Evolutionary conservation across 2,888 invertebrate genomes (phyloP), one percentile per base, ranked within the genome.

Genomic region (Kuschelorhynchus macadamiae): DNA sequence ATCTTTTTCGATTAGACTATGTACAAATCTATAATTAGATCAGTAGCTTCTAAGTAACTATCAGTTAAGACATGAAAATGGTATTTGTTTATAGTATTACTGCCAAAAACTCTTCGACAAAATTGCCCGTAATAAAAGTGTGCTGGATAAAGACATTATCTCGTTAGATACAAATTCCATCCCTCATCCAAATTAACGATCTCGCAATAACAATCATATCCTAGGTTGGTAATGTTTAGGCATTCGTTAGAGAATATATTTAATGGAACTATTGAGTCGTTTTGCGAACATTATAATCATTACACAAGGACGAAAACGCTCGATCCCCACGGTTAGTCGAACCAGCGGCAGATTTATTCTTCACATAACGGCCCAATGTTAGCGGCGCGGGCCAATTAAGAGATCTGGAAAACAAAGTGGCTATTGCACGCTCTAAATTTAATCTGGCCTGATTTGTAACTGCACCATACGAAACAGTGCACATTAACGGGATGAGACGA

Each of bases 341-440:
- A 32, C 57, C 20, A 33, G 18, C 20, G 52, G 18, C 57, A 49
- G 64, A 64, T 64, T 64, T 64, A 64, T 64, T 46, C 60, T 25
- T 42, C 36, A 39, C 44, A 42, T 67, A 67, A 67, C 56, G 55
- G 55, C 60, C 50, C 25, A 46, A 59, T 49, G 47, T 59, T 59
- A 49, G 59, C 47, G 50, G 55, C 67, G 33, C 46, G 18, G 49
- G 46, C 62, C 67, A 67, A 67, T 67, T 67, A 67, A 62, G 67
- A 62, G 67, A 67, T 67, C 62, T 62, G 55, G 62, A 67, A 67
- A 67, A 67, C 67, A 67, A 67, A 67, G 67, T 62, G 62, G 62
- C 61, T 62, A 59, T 59, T 59, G 62, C 62, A 32, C 20, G 46
- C 55, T 53, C 61, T 61, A 61, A 60, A 66, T 66, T 66, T 66